Conservation (phyloP, 2,888 invertebrate species). For the Belgica antarctica region DNA sequence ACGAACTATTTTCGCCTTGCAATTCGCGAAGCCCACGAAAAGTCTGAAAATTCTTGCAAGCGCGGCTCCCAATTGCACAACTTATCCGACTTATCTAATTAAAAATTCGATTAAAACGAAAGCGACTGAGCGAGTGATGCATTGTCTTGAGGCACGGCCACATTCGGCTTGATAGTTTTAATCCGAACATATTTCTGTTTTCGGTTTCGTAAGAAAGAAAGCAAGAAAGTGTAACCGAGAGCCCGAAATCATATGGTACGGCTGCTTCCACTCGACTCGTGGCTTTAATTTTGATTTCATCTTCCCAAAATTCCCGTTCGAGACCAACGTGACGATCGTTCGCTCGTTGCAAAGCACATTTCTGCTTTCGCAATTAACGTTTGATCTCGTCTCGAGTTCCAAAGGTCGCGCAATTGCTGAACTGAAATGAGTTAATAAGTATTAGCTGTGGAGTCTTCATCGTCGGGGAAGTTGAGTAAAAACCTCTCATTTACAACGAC, state of each 20-base stretch:
- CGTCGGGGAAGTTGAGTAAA: too few relatives aligned
- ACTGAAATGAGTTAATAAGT: too few relatives aligned
- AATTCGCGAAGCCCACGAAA: conserved; percentile 1
- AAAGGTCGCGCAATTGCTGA: too few relatives aligned
- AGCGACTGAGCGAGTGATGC: background rate
- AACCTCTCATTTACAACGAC: too few relatives aligned
- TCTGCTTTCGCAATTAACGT: too few relatives aligned
- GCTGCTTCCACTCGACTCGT: background rate
- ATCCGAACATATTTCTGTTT: background rate
- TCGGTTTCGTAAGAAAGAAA: conserved; percentile 20
- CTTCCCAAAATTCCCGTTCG: background rate
- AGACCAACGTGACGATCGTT: background rate
- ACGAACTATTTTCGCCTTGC: background rate
- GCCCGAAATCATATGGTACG: background rate
- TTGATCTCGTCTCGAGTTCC: too few relatives aligned
- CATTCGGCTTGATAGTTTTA: background rate
- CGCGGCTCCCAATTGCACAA: background rate
- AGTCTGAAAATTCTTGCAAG: background rate
- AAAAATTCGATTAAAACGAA: conserved; percentile 2
- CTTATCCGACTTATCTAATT: background rate
- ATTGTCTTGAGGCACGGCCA: background rate
- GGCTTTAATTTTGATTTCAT: conserved; percentile 8
- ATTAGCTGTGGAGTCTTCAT: too few relatives aligned
- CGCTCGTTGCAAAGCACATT: too few relatives aligned
- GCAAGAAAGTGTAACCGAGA: conserved; percentile 29